Conservation (phyloP, 2,113 vertebrate genomes). For the Rhinoderma darwinii region DNA sequence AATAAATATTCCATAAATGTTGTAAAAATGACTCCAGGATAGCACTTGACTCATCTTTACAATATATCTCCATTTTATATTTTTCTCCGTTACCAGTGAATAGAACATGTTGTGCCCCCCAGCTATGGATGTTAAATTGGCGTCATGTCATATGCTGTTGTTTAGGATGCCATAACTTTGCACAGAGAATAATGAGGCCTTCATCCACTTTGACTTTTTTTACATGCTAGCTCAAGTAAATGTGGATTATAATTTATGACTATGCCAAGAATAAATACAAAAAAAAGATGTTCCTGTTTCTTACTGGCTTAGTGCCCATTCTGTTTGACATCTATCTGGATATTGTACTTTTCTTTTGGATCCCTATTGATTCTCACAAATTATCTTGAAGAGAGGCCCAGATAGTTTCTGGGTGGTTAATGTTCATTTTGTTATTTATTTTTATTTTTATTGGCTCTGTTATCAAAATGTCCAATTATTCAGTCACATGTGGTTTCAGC, state of each 20-base stretch:
- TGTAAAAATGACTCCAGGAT: slow-evolving; percentile 26
- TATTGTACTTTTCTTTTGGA: slow-evolving; percentile 48
- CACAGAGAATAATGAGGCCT: slow-evolving; percentile 51
- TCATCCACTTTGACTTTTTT: slow-evolving; percentile 28
- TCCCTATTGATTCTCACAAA: slow-evolving; percentile 39
- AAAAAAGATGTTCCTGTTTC: slow-evolving; percentile 51
- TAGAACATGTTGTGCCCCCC: slow-evolving; percentile 35
- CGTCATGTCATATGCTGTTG: slow-evolving; percentile 49
- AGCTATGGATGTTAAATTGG: slow-evolving; percentile 54
- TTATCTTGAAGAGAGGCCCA: slow-evolving; percentile 32
- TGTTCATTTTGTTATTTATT: not conserved
- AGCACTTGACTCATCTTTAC: slow-evolving; percentile 45
- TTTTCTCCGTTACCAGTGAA: slow-evolving; percentile 25
- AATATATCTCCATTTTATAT: slow-evolving; percentile 39
- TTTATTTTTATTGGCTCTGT: slow-evolving; percentile 23
- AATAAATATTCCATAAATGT: slow-evolving; percentile 7
- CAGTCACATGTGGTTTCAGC: not conserved
- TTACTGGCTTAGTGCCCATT: slow-evolving; percentile 32
- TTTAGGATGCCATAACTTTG: slow-evolving; percentile 44
- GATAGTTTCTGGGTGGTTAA: slow-evolving; percentile 53
- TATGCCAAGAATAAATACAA: slow-evolving; percentile 44
- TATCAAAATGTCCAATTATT: slow-evolving; percentile 22
- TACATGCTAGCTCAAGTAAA: slow-evolving; percentile 36
- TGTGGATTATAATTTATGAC: slow-evolving; percentile 44
- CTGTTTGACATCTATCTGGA: slow-evolving; percentile 53